phyloP scores from a whole-genome alignment of 2,888 invertebrate genomes.

The Pseudeuparius sepicola region DNA sequence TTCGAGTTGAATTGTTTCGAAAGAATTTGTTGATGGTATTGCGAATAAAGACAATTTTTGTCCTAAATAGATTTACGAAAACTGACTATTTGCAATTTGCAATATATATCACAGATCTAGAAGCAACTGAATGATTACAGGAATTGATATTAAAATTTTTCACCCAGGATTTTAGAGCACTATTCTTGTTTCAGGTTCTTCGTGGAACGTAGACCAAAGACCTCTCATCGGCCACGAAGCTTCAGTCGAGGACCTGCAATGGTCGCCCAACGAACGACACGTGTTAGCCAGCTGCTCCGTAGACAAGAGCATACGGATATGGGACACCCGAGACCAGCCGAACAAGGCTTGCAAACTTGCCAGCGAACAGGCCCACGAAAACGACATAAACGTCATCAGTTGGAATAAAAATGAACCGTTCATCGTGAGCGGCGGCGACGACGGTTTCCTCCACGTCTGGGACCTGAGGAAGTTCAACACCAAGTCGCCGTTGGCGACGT shows the following conservation, averaged over 20 bases:
- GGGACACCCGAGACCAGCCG: slow-evolving; percentile 86
- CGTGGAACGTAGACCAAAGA: slow-evolving; percentile 84
- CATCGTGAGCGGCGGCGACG: slow-evolving; percentile 87
- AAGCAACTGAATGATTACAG: no score
- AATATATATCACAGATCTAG: no score
- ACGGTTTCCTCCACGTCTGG: slow-evolving; percentile 91
- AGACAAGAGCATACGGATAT: slow-evolving; percentile 84
- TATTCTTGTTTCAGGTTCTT: no score
- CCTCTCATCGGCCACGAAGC: slow-evolving; percentile 79
- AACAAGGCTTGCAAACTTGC: slow-evolving; percentile 87
- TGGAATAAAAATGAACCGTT: slow-evolving; percentile 93
- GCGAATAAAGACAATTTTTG: no score
- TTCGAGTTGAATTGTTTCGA: no score
- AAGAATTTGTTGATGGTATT: no score
- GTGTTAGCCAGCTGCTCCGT: slow-evolving; percentile 85
- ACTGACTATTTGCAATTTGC: no score
- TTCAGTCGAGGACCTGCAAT: slow-evolving; percentile 96
- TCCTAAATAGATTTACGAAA: no score
- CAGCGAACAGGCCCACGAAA: slow-evolving; percentile 73
- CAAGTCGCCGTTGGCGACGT: slow-evolving; percentile 76
- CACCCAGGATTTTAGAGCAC: no score
- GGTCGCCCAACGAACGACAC: slow-evolving; percentile 92
- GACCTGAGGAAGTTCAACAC: slow-evolving; percentile 79
- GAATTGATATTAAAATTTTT: no score
- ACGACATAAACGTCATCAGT: slow-evolving; percentile 93